Conservation (phyloP, 1,140 invertebrate genomes). For the Kradibia gibbosae region DNA sequence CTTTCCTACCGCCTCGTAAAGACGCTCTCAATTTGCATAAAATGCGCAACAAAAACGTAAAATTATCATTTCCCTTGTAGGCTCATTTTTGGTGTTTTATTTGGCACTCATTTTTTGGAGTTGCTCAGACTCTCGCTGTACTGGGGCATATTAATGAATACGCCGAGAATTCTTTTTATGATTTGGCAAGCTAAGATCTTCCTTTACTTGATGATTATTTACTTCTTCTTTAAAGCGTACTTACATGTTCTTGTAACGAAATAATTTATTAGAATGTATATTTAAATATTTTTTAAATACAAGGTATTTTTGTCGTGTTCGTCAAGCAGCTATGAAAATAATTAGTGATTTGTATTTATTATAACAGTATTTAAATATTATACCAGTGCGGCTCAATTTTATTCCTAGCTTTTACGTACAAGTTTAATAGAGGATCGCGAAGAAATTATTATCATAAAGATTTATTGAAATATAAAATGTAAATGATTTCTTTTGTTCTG, state of each 20-base stretch:
- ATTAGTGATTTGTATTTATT: neutral
- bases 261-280: slow-evolving; percentile 23
- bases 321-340: neutral
- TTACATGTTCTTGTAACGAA: neutral
- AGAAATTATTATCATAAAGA: neutral
- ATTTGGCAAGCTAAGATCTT: slow-evolving; percentile 7
- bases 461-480: neutral
- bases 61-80: slow-evolving; percentile 25
- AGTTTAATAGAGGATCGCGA: neutral
- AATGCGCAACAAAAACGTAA: slow-evolving; percentile 36
- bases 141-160: slow-evolving; percentile 29
- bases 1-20: slow-evolving; percentile 24
- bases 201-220: slow-evolving; percentile 18
- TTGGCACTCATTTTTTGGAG: neutral
- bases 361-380: neutral
- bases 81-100: neutral
- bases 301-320: neutral
- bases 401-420: neutral
- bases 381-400: neutral
- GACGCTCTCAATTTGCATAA: slow-evolving; percentile 42
- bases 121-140: neutral
- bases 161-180: slow-evolving; percentile 19
- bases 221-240: slow-evolving; percentile 17
- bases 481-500: neutral
- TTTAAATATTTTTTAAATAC: neutral